These are phyloP conservation scores for Magallana angulata DNA, from an alignment of 1,140 invertebrate species.

Conservation along the genomic window DNA sequence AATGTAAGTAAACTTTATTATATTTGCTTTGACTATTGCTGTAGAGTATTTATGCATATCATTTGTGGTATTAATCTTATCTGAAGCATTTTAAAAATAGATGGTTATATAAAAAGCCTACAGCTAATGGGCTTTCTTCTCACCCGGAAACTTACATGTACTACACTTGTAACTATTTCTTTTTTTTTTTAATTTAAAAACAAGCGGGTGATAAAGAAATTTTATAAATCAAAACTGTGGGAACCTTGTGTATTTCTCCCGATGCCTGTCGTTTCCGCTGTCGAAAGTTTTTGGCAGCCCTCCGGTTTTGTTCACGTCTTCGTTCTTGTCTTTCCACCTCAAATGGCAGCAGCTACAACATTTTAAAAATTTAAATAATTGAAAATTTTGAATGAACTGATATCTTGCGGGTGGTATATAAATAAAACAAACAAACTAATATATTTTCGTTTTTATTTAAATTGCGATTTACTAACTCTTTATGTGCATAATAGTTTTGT, in stretches of 20 bases:
- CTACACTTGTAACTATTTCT: not conserved
- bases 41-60: too few species aligned
- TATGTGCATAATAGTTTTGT: too few species aligned
- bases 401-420: too few species aligned
- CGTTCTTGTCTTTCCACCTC: constrained; percentile 21
- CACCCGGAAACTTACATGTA: not conserved
- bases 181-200: too few species aligned
- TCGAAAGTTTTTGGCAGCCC: constrained; percentile 27
- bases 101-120: too few species aligned
- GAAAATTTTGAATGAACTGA: not conserved
- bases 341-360: not conserved
- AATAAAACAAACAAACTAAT: too few species aligned
- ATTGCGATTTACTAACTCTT: too few species aligned
- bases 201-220: too few species aligned
- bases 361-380: not conserved
- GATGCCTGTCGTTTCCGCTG: constrained; percentile 9
- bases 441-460: too few species aligned
- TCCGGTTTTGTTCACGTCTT: constrained; percentile 1
- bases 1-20: constrained; percentile 1
- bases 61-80: too few species aligned
- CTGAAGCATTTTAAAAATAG: too few species aligned
- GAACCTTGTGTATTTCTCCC: constrained; percentile 13
- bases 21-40: not conserved
- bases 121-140: not conserved
- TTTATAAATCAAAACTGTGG: not conserved